These are phyloP conservation scores for Archips xylosteana DNA, from an alignment of 2,888 invertebrate species.

Conservation along the genomic window DNA sequence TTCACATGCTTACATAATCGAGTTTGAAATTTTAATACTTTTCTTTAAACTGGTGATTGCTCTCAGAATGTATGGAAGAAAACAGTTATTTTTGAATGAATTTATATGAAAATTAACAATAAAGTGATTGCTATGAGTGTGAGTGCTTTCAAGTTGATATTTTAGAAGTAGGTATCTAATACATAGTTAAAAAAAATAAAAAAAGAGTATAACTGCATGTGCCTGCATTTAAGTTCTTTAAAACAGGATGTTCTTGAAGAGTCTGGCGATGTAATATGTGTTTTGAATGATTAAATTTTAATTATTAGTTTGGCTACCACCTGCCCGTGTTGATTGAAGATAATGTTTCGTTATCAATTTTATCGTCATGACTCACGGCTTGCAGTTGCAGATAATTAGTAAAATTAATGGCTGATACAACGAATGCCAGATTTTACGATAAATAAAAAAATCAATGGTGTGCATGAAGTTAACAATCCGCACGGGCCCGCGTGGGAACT, in stretches of 20 bases:
- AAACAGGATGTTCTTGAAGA: not conserved
- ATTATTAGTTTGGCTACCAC: not conserved
- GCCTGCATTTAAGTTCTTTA: not conserved
- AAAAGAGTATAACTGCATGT: not conserved
- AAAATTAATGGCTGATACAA: too few species aligned
- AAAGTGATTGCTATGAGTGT: too few species aligned
- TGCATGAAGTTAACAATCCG: too few species aligned
- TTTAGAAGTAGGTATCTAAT: not conserved
- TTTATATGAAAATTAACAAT: too few species aligned
- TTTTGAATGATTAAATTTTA: slow-evolving; percentile 4
- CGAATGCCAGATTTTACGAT: too few species aligned
- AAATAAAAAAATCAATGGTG: too few species aligned
- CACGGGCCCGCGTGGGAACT: too few species aligned
- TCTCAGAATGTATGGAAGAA: too few species aligned
- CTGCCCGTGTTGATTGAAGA: slow-evolving; percentile 8
- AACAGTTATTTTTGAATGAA: too few species aligned
- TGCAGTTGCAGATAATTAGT: not conserved
- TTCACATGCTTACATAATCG: too few species aligned
- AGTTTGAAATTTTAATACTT: too few species aligned
- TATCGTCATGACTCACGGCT: not conserved
- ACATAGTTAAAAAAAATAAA: not conserved
- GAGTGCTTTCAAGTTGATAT: not conserved
- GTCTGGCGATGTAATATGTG: not conserved
- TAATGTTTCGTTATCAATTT: slow-evolving; percentile 6
- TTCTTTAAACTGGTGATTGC: too few species aligned